Evolutionary conservation across 2,888 invertebrate genomes (phyloP), one percentile per base, ranked within the genome.

Genomic region (Elysia crispata): DNA sequence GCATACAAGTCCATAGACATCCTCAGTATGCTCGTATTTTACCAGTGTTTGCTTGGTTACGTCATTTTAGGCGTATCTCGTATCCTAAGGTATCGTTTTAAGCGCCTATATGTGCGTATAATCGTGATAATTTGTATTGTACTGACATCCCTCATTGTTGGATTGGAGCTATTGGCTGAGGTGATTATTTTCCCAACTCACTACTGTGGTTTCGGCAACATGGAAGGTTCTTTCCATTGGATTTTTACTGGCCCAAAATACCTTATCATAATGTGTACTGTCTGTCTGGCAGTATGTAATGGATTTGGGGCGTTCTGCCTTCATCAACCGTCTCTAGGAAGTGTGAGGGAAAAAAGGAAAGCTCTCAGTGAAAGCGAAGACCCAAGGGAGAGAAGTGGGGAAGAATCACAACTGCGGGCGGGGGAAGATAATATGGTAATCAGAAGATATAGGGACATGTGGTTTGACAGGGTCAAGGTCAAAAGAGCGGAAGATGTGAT

Each of bases 21-120:
- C 13, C 18, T 67, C 23, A 67, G 54, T 25, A 74, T 23, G 8
- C n/a, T 79, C n/a, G 20, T 79, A 3, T 67, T 79, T 31, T 67
- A 74, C 64, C 60, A 67, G 57, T 67, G 66, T 64, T 28, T 79
- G 13, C 62, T 74, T 62, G 73, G n/a, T 33, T 75, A 79, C n/a
- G 31, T 79, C 64, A 74, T 15, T 31, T 13, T 74, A 20, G 50
- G 41, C 28, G 67, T 79, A 33, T 62, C 41, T 6, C 23, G 33
- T 15, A 66, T 79, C 30, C 31, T 79, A 23, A 31, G 31, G 23
- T 28, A 54, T 30, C 23, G 8, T 1, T 31, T 79, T 13, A 67
- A 49, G 25, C 31, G 1, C 15, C 20, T 54, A 3, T 18, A 31
- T 5, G 33, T 74, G 8, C 64, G 67, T n/a, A 25, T 31, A 31